Base-by-base conservation (phyloP, 2,113 vertebrate species). In the human (Homo sapiens) region DNA sequence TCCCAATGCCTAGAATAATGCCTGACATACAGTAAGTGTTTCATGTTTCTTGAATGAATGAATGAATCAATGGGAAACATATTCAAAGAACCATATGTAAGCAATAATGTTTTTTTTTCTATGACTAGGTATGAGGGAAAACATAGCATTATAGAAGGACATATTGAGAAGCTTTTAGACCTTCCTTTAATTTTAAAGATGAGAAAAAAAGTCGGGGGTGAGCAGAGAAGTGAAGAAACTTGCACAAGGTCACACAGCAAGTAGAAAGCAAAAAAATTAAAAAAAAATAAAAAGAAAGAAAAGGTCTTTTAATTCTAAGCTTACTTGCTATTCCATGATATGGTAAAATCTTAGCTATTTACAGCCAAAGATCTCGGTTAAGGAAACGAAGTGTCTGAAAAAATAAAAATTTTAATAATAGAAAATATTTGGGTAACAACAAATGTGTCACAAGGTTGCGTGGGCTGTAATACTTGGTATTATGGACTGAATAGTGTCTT, bases 161-260 rank as follows among this genome's bases (percentile, higher is more conserved):
- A 89, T 25, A 83, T 25, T 72, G 13, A 90, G 61, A 92, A 93
- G 3, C 0, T 87, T 93, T 89, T 50, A 57, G 13, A 30, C 10
- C 27, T 80, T 57, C 22, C 27, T 82, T 96, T 92, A 17, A 59
- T 94, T 97, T 96, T 81, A 89, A 90, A 92, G 32, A 81, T 72
- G n/a, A 57, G n/a, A 64, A n/a, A 3, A 43, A 6, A 57, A 93
- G 70, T n/a, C 9, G 2, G 18, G 52, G 20, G 30, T 0, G 16
- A 79, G 18, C 45, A 89, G 64, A 72, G 30, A 96, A 81, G n/a
- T 48, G 11, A 93, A 70, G n/a, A 95, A 86, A 52, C 3, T 35
- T 89, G 23, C 22, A 52, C 50, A 81, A 96, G 72, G 52, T 72
- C 81, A 95, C 20, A 78, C 8, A 89, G 45, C 30, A 80, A 93